Evolutionary conservation across 2,797 vertebrate species (phyloP), one percentile per base, ranked within the genome.

Genomic region (Catostomus latipinnis): DNA sequence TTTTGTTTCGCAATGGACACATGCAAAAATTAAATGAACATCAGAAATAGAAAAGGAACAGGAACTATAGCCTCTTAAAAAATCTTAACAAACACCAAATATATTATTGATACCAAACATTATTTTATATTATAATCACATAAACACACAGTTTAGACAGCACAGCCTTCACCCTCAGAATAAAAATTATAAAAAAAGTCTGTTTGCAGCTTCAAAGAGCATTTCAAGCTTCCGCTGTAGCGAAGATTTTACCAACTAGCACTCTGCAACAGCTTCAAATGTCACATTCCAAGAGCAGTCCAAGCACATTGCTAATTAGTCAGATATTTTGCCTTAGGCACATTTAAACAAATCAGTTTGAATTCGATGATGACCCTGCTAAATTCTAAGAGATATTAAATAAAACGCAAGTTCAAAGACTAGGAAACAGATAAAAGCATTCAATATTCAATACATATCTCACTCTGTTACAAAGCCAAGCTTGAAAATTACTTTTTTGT

Each of bases 291-390:
- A 68, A 82, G 60, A 65, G 67, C 89, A 85, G 86, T 86, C 86
- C 61, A 85, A 78, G 80, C 80, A 81, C 81, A 87, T 66, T 71
- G 74, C 77, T 89, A 89, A 91, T 92, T 90, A 91, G 84, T 84
- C 70, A 85, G 87, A 85, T 88, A 46, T 86, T 88, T 87, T 72
- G 87, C 90, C 90, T 69, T 58, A 63, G 89, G 90, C 87, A 48
- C 78, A 76, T 89, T 90, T 89, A 90, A 89, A 92, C 89, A 93
- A 91, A 89, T 90, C 14, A 88, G 87, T 91, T 89, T 74, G 87
- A 89, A 90, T 90, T 66, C 81, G 78, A 71, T 16, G 46, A 86
- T 90, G 88, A 92, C 89, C 89, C 89, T 4, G 74, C 34, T 34
- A 71, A 89, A 91, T 90, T 90, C 88, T 83, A 91, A 91, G 91